Evolutionary conservation across 2,113 vertebrate species (phyloP), one percentile per base, ranked within the genome.

Genomic region (Odontesthes bonariensis): DNA sequence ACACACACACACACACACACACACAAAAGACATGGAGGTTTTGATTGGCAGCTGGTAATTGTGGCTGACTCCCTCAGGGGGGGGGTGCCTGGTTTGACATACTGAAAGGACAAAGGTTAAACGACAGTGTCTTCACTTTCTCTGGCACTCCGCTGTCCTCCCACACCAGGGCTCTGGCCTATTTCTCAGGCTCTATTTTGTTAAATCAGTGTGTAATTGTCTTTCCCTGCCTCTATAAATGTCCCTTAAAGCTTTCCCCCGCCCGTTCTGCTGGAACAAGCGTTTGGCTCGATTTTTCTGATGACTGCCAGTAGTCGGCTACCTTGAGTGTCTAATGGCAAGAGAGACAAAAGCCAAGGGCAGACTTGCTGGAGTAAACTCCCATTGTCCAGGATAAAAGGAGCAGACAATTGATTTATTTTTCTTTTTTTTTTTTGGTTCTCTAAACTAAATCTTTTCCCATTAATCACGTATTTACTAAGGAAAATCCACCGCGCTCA

Each of bases 21-120:
- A 64, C 42, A 60, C 13, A 69, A 16, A 73, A 51, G 56, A 64
- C 53, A 61, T 47, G 33, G 40, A 13, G 56, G 31, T 51, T 75
- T 65, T 85, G 83, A 89, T 42, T 75, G 78, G 86, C 22, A 2
- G 61, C 55, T 79, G 42, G 72, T 85, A 83, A 85, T 83, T 84
- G 68, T 3, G 11, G 74, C 16, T 47, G 56, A 74, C 54, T 70
- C 54, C 55, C 51, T 70, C 27, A 5, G 35, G 10, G 35, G 35
- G 35, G 67, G 47, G 69, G 61, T 3, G 31, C 46, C 65, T 73
- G 69, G 35, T 75, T 56, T 64, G 59, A 61, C 58, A 79, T 12
- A 47, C 53, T 56, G 14, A 76, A 68, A 66, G 63, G 69, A 70
- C 52, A 86, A 69, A 85, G 72, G 80, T 79, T 73, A 81, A 83